phyloP scores from a whole-genome alignment of 2,888 invertebrate genomes.

The Volucella zonaria region DNA sequence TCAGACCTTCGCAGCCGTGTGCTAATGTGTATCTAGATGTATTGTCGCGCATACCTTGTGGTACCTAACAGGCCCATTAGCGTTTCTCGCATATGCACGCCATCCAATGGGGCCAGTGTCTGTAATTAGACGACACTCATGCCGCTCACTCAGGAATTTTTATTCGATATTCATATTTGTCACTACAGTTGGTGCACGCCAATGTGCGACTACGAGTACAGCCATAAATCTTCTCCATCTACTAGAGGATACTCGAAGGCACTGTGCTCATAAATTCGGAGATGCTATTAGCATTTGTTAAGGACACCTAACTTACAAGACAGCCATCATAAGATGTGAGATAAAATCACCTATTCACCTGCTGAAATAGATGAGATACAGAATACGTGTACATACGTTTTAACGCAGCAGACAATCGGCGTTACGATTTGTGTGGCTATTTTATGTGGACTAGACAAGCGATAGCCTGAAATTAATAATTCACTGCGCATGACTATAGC shows the following conservation, averaged over 20 bases:
- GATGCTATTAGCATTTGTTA: slow-evolving; percentile 19
- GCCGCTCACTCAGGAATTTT: slow-evolving; percentile 67
- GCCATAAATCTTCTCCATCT: slow-evolving; percentile 32
- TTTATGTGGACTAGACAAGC: slow-evolving; percentile 37
- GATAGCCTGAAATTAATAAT: slow-evolving; percentile 34
- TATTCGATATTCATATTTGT: slow-evolving; percentile 62
- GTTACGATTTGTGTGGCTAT: slow-evolving; percentile 6
- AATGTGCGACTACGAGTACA: slow-evolving; percentile 8
- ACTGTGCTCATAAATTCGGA: not conserved
- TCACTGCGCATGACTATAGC: not conserved
- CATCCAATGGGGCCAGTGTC: slow-evolving; percentile 66
- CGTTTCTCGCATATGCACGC: slow-evolving; percentile 59
- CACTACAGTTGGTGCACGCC: slow-evolving; percentile 32
- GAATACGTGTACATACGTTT: slow-evolving; percentile 25
- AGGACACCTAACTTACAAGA: slow-evolving; percentile 1
- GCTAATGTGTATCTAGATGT: slow-evolving; percentile 45
- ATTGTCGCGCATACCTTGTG: slow-evolving; percentile 55
- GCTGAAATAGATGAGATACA: slow-evolving; percentile 12
- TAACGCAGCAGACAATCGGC: slow-evolving; percentile 17
- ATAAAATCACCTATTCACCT: slow-evolving; percentile 48
- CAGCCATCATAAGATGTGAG: not conserved
- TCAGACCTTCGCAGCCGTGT: not conserved
- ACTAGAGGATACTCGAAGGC: not conserved
- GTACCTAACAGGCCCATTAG: slow-evolving; percentile 70
- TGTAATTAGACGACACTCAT: slow-evolving; percentile 68